Percentiles rank a stretch among this genome's conserved stretches.
phyloP scores from a whole-genome alignment of 1,140 invertebrate genomes.

The Philaenus spumarius region DNA sequence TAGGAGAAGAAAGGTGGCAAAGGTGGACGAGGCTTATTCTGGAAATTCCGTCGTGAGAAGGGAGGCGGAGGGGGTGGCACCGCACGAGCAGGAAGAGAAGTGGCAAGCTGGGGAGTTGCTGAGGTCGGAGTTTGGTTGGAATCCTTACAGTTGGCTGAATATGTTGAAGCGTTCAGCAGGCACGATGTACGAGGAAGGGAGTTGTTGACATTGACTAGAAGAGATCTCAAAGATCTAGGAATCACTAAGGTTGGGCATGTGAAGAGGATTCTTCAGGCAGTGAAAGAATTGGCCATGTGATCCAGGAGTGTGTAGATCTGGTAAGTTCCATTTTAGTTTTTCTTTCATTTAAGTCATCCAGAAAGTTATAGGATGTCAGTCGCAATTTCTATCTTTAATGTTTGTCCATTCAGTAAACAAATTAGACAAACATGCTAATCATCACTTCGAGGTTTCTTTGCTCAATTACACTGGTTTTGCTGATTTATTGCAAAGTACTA shows the following conservation, averaged over 20 bases:
- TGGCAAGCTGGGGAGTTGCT: constrained; percentile 38
- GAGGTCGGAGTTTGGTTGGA: constrained; percentile 73
- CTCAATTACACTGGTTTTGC: too few relatives aligned
- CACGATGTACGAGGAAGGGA: constrained; percentile 91
- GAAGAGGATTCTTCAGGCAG: constrained; percentile 87
- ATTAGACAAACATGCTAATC: too few relatives aligned
- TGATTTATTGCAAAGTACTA: too few relatives aligned
- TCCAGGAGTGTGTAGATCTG: constrained; percentile 25
- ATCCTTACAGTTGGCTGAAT: constrained; percentile 79
- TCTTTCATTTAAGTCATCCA: too few relatives aligned
- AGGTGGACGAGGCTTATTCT: constrained; percentile 46
- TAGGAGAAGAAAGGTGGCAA: constrained; percentile 46
- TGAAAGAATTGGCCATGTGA: constrained; percentile 65
- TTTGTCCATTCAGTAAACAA: too few relatives aligned
- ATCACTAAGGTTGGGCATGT: constrained; percentile 91
- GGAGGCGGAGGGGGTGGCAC: constrained; percentile 27
- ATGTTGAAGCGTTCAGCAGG: constrained; percentile 73
- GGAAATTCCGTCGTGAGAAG: constrained; percentile 46
- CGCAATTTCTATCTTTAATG: too few relatives aligned
- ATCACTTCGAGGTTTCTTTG: too few relatives aligned
- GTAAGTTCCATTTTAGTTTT: background rate
- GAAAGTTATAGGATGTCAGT: too few relatives aligned
- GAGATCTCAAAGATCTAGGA: constrained; percentile 83
- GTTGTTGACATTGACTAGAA: constrained; percentile 73
- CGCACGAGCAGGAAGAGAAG: constrained; percentile 32